phyloP scores from a whole-genome alignment of 2,888 invertebrate species.

The Campoletis raptor region DNA sequence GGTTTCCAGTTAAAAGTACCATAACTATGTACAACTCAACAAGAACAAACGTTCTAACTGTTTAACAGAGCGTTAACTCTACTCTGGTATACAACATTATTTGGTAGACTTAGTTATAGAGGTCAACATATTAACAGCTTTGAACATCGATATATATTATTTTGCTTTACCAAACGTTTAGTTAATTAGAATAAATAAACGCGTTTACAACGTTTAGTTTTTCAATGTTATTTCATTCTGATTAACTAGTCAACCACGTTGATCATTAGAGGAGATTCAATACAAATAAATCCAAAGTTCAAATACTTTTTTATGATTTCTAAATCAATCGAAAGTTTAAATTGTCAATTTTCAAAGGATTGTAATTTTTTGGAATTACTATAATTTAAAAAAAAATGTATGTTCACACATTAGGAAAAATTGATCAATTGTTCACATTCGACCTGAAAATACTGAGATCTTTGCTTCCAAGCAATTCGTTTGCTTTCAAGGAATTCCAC shows the following conservation, averaged over 20 bases:
- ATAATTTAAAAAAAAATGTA: too few relatives aligned
- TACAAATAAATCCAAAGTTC: background rate
- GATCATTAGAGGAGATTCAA: background rate
- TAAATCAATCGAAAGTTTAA: too few relatives aligned
- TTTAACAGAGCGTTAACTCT: conserved; percentile 46
- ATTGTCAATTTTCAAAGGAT: too few relatives aligned
- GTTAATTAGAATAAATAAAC: background rate
- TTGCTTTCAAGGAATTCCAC: background rate
- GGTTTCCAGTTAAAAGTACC: conserved; percentile 61
- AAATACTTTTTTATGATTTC: too few relatives aligned
- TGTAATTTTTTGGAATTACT: too few relatives aligned
- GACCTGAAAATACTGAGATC: background rate
- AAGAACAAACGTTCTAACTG: conserved; percentile 52
- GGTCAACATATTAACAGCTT: conserved; percentile 3
- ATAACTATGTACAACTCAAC: conserved; percentile 5
- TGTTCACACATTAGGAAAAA: background rate
- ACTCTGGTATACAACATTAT: conserved; percentile 25
- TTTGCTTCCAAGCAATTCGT: background rate
- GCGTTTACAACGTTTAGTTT: background rate
- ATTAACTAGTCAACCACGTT: background rate
- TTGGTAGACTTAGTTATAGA: conserved; percentile 37
- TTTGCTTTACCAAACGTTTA: background rate
- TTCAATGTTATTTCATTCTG: background rate
- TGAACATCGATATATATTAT: background rate
- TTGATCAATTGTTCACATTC: background rate